Conservation (phyloP, 2,113 vertebrate genomes). For the Poeciliopsis turrubarensis region DNA sequence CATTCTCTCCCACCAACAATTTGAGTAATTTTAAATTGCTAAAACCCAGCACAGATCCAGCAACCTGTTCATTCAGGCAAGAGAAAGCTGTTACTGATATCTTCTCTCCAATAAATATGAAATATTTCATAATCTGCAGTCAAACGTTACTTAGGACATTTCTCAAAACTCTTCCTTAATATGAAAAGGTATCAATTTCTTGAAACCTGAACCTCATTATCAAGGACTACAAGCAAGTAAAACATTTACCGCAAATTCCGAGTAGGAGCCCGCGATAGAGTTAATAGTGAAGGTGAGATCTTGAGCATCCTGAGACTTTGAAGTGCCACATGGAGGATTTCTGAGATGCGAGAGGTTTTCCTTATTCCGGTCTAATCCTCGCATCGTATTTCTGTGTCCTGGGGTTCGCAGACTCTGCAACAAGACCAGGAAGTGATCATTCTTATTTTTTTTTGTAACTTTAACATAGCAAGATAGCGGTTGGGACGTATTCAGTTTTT, state of each 20-base stretch:
- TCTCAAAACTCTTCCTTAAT: too few relatives aligned
- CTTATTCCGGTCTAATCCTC: conserved; percentile 84
- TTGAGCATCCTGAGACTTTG: conserved; percentile 81
- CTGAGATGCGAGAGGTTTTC: conserved; percentile 85
- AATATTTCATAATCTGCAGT: too few relatives aligned
- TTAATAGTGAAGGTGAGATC: conserved; percentile 83
- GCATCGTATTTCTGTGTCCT: conserved; percentile 71
- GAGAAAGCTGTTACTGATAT: too few relatives aligned
- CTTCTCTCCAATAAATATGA: too few relatives aligned
- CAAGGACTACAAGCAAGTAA: conserved; percentile 50
- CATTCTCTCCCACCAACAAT: too few relatives aligned
- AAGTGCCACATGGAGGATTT: conserved; percentile 83
- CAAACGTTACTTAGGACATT: too few relatives aligned
- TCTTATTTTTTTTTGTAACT: not conserved
- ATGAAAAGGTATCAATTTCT: too few relatives aligned
- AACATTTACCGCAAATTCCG: conserved; percentile 94
- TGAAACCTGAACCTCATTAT: not conserved
- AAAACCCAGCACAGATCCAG: too few relatives aligned
- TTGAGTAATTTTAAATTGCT: too few relatives aligned
- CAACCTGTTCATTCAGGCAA: too few relatives aligned
- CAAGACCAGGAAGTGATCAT: conserved; percentile 14
- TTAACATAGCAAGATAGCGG: not conserved
- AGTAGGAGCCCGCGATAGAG: conserved; percentile 92
- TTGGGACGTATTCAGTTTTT: too few relatives aligned
- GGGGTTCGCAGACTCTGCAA: conserved; percentile 73